Percentiles rank a stretch among this genome's conserved stretches.
These are phyloP conservation scores for Triplophysa dalaica DNA, from an alignment of 2,113 vertebrate species.

Conservation along the genomic window DNA sequence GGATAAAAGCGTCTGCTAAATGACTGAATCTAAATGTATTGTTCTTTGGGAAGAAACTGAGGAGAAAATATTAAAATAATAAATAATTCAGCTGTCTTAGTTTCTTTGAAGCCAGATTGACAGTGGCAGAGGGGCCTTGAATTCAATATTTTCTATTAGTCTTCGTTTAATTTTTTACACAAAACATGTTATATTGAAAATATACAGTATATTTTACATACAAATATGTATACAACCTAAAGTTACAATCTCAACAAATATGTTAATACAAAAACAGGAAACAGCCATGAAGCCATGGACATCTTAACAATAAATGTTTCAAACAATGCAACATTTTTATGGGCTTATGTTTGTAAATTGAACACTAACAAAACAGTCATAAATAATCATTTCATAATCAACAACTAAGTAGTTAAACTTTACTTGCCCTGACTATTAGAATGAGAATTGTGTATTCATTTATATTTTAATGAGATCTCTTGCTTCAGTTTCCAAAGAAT, in stretches of 20 bases:
- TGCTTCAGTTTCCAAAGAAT: not conserved
- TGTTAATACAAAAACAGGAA: not conserved
- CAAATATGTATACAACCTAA: not conserved
- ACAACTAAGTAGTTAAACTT: not conserved
- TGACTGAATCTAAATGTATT: too few relatives aligned
- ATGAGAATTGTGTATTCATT: not conserved
- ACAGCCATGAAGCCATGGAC: not conserved
- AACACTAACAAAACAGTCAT: not conserved
- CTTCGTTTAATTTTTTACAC: not conserved
- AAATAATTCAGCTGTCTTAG: constrained; percentile 27
- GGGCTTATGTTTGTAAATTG: not conserved
- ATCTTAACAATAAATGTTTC: not conserved
- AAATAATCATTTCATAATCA: constrained; percentile 13
- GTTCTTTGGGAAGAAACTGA: not conserved
- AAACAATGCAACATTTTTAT: not conserved
- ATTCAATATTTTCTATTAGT: not conserved
- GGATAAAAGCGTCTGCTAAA: too few relatives aligned
- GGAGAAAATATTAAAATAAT: constrained; percentile 19
- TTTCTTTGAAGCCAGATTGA: constrained; percentile 29
- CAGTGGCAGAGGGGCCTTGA: not conserved
- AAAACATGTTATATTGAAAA: not conserved
- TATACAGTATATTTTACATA: not conserved
- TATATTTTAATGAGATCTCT: not conserved
- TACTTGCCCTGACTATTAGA: not conserved
- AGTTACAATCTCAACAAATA: not conserved